Evolutionary conservation across 2,888 invertebrate genomes (phyloP), one percentile per base, ranked within the genome.

Genomic region (Sphecodes monilicornis): DNA sequence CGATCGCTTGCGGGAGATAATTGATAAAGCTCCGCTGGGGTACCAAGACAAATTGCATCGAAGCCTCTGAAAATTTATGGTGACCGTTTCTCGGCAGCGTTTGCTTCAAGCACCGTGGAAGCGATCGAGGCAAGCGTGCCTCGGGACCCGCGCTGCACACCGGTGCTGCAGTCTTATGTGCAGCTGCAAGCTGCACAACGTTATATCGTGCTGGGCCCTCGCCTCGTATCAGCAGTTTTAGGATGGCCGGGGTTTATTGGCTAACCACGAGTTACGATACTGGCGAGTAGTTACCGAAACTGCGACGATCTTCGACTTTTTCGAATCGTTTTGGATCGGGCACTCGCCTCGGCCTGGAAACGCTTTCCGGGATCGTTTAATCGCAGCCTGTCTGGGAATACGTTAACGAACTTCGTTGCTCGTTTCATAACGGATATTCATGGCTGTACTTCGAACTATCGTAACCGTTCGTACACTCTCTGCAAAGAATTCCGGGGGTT

Each of bases 241-340:
- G 74, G 57, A 43, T 36, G 73, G 60, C 5, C 54, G 11, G 41
- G 66, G 64, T 76, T 85, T 85, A 86, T 86, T 85, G 80, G 71
- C 79, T 54, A 73, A 75, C 78, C 83, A 73, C 80, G 81, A 88
- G 83, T 90, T 88, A 86, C 89, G 88, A 84, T 86, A 84, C 84
- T 41, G 71, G 75, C 32, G 78, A 85, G 87, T 87, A 80, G 89
- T 88, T 87, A 85, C 57, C 79, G 78, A 84, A 89, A 89, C 88
- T 87, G 80, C 80, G 32, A n/a, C 18, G 10, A 0, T 69, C 26
- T 39, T 50, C 6, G 69, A 54, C n/a, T 64, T 72, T 72, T 64
- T 46, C 43, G 57, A 50, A 36, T 78, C 64, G 36, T 43, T 64
- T 43, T 46, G n/a, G 3, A 26, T 0, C 13, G 5, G 18, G 22